These are phyloP conservation scores for Perca flavescens DNA, from an alignment of 2,113 vertebrate species.

Conservation along the genomic window DNA sequence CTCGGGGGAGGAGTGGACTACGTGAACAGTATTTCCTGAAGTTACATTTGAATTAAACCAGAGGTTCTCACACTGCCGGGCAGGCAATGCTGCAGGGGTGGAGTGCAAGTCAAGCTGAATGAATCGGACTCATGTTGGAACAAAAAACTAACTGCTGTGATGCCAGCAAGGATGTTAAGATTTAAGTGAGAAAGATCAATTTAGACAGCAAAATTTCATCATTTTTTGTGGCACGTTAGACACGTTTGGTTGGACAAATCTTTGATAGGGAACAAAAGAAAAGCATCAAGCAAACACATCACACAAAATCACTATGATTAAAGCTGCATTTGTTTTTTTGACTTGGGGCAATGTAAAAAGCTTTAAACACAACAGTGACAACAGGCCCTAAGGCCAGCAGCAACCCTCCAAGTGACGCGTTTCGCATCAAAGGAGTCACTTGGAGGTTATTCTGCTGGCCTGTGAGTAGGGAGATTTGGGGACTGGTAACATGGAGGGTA, in stretches of 20 bases:
- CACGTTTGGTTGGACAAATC: neutral
- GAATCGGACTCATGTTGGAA: neutral
- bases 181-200: neutral
- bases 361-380: neutral
- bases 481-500: too few species aligned
- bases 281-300: neutral
- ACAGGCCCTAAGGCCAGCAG: too few species aligned
- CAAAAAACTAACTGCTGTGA: neutral
- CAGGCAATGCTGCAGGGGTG: neutral
- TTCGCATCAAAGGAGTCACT: too few species aligned
- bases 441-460: too few species aligned
- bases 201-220: neutral
- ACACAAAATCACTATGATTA: neutral
- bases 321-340: neutral
- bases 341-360: neutral
- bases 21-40: slow-evolving; percentile 12
- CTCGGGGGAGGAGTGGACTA: slow-evolving; percentile 22
- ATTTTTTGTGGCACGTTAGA: neutral
- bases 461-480: too few species aligned
- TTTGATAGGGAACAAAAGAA: neutral
- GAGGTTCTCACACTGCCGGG: neutral
- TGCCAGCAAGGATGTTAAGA: neutral
- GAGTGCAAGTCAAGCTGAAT: neutral
- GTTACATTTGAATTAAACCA: slow-evolving; percentile 27
- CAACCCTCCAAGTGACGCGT: too few species aligned